Percentiles rank a stretch among this genome's conserved stretches.
These are phyloP conservation scores for Nothobranchius kuhntae DNA, from an alignment of 2,113 vertebrate genomes.

Conservation along the genomic window DNA sequence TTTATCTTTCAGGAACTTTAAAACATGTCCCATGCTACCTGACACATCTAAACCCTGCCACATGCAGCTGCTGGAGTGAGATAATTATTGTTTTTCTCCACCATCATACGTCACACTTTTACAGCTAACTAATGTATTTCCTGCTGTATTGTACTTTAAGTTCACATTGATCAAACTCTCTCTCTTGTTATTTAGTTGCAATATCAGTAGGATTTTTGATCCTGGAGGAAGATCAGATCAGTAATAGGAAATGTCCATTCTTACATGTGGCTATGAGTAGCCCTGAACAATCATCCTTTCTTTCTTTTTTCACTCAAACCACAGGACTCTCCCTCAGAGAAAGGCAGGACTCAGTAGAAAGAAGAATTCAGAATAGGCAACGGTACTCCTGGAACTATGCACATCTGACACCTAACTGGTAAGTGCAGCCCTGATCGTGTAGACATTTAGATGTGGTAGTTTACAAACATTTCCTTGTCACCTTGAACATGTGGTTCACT, in stretches of 20 bases:
- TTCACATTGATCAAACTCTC: not conserved
- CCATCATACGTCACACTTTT: not conserved
- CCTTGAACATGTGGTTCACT: too few species aligned
- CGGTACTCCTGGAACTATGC: conserved; percentile 49
- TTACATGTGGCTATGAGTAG: conserved; percentile 16
- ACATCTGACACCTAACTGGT: conserved; percentile 68
- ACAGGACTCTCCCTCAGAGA: conserved; percentile 20
- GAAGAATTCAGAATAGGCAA: conserved; percentile 24
- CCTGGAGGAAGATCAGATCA: not conserved
- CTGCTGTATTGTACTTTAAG: too few species aligned
- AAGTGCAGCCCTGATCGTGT: conserved; percentile 25
- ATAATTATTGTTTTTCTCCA: not conserved
- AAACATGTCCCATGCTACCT: not conserved
- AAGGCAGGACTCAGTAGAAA: conserved; percentile 23
- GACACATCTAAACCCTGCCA: not conserved
- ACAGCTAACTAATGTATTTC: too few species aligned
- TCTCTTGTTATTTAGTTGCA: too few species aligned
- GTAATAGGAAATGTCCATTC: not conserved
- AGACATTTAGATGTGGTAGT: too few species aligned
- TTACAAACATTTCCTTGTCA: too few species aligned
- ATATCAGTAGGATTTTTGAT: not conserved
- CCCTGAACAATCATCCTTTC: conserved; percentile 25
- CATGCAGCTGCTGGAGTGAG: not conserved
- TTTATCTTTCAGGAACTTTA: too few species aligned
- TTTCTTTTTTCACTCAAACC: conserved; percentile 36